phyloP scores from a whole-genome alignment of 2,113 vertebrate genomes.

The Gracilinanus agilis region DNA sequence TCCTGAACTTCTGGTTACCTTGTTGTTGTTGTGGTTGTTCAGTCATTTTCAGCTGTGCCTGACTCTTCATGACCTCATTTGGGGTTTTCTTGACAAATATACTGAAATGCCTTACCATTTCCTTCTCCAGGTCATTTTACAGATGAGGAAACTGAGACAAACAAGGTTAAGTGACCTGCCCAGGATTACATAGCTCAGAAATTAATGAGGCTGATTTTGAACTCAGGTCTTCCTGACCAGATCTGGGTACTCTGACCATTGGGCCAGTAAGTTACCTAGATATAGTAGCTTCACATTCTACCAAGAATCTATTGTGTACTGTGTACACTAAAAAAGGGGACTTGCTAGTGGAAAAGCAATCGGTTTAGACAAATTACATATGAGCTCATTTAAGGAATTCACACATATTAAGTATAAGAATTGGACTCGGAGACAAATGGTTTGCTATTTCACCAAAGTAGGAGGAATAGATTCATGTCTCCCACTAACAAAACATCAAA shows the following conservation, averaged over 20 bases:
- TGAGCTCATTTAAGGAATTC: slow-evolving; percentile 24
- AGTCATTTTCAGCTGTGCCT: neutral
- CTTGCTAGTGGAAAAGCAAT: neutral
- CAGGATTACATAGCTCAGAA: neutral
- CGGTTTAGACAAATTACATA: neutral
- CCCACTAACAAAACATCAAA: slow-evolving; percentile 9
- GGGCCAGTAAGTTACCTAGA: neutral
- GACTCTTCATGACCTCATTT: neutral
- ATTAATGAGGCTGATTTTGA: neutral
- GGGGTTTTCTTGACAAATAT: neutral
- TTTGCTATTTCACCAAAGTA: neutral
- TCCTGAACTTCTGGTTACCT: neutral
- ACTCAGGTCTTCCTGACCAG: neutral
- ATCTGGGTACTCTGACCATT: neutral
- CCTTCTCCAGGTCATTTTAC: neutral
- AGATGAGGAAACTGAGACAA: neutral
- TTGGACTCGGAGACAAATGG: slow-evolving; percentile 25
- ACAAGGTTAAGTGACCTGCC: neutral
- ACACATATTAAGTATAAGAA: neutral
- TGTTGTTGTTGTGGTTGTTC: neutral
- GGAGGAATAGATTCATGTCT: neutral
- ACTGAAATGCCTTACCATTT: neutral
- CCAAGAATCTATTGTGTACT: slow-evolving; percentile 20
- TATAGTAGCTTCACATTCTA: neutral
- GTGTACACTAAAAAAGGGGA: neutral